Evolutionary conservation across 2,113 vertebrate genomes (phyloP).

Genomic region (Hippocampus barbouri): DNA sequence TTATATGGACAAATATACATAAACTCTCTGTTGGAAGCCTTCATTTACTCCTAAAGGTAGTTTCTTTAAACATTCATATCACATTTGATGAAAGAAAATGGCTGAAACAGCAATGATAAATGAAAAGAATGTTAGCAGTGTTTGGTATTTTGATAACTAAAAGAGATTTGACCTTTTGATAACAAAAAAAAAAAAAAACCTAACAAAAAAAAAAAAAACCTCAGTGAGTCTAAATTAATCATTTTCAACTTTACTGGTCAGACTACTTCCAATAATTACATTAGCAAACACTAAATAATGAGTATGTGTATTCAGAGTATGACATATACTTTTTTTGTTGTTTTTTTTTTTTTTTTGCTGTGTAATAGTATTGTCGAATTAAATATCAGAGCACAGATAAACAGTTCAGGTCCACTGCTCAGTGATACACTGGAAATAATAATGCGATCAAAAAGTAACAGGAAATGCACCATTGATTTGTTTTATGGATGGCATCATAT

Average conservation of each 20-base stretch:
- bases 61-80: neutral
- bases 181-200: too few species aligned
- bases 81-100: neutral
- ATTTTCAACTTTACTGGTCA: neutral
- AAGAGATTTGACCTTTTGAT: neutral
- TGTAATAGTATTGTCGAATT: neutral
- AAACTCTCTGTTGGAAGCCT: neutral
- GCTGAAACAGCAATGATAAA: neutral
- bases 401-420: neutral
- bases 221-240: neutral
- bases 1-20: slow-evolving; percentile 4
- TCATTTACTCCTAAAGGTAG: neutral
- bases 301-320: neutral
- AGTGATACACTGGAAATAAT: neutral
- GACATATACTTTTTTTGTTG: neutral
- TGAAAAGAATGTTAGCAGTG: neutral
- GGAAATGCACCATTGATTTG: neutral
- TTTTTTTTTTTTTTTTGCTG: neutral
- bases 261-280: neutral
- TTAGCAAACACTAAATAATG: neutral
- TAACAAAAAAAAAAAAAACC: too few species aligned
- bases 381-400: slow-evolving; percentile 1
- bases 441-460: neutral
- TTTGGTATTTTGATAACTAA: neutral
- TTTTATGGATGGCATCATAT: neutral